A percentile compares a stretch with the other conserved stretches of the same genome.
Conservation (phyloP, 1,140 invertebrate species). For the Cotesia typhae region DNA sequence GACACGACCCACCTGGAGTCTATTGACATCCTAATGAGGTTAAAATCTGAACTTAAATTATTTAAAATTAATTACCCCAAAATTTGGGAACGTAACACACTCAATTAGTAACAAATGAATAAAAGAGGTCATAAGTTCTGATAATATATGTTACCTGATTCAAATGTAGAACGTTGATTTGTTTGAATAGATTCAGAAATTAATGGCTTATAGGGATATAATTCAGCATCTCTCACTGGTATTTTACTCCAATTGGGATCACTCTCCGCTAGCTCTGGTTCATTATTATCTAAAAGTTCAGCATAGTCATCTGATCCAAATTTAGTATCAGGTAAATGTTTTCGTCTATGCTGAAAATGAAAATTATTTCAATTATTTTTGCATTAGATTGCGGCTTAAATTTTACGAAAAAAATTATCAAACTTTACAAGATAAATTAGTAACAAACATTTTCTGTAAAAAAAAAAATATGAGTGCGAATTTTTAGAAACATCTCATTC, state of each 20-base stretch:
- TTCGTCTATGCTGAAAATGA: conserved; percentile 27
- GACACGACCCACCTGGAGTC: no score
- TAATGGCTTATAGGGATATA: conserved; percentile 30
- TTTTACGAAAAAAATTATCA: no score
- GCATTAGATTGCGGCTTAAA: no score
- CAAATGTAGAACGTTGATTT: conserved; percentile 30
- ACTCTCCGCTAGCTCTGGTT: conserved; percentile 37
- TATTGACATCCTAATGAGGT: no score
- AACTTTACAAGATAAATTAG: no score
- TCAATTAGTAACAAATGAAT: background rate
- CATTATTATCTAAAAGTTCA: conserved; percentile 47
- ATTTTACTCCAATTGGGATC: conserved; percentile 30
- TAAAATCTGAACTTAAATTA: no score
- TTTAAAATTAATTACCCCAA: no score
- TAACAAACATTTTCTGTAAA: no score
- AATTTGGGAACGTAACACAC: no score
- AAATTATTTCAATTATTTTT: conserved; percentile 7
- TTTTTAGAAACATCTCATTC: no score
- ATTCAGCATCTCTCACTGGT: conserved; percentile 27
- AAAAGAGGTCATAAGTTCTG: background rate
- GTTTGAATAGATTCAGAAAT: conserved; percentile 36
- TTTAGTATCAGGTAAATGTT: conserved; percentile 42
- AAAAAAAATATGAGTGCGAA: no score
- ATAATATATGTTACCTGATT: conserved; percentile 42
- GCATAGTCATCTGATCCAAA: conserved; percentile 46